These are phyloP conservation scores for Psittacus erithacus DNA, from an alignment of 2,113 vertebrate species.

Conservation along the genomic window DNA sequence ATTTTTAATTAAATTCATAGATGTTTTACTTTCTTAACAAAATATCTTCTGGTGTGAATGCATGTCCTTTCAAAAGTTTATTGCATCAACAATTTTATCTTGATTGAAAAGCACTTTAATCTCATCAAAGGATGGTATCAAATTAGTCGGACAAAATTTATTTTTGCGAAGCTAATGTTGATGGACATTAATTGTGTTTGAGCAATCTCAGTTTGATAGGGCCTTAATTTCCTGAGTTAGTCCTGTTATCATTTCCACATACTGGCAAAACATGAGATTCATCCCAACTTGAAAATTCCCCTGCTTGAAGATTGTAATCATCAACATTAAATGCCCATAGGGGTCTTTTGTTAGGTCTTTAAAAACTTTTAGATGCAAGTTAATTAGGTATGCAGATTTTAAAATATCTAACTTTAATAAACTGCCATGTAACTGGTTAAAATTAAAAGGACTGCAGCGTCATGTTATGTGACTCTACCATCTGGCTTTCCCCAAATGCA, in stretches of 20 bases:
- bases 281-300: not conserved
- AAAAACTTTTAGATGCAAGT: not conserved
- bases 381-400: not conserved
- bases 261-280: not conserved
- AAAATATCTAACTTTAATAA: not conserved
- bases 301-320: not conserved
- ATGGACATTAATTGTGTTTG: slow-evolving; percentile 5
- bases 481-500: not conserved
- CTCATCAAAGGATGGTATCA: slow-evolving; percentile 7
- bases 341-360: not conserved
- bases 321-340: not conserved
- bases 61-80: not conserved
- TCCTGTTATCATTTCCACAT: not conserved
- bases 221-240: not conserved
- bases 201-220: not conserved
- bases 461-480: not conserved
- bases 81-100: not conserved
- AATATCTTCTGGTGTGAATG: not conserved
- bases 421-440: not conserved
- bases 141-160: slow-evolving; percentile 21
- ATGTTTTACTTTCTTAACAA: not conserved
- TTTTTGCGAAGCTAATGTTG: not conserved
- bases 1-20: not conserved
- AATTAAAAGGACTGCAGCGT: not conserved
- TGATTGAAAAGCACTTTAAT: slow-evolving; percentile 17